Percentiles rank a stretch among this genome's conserved stretches.
phyloP scores from a whole-genome alignment of 2,797 vertebrate species.

The Centropyge bicolor region DNA sequence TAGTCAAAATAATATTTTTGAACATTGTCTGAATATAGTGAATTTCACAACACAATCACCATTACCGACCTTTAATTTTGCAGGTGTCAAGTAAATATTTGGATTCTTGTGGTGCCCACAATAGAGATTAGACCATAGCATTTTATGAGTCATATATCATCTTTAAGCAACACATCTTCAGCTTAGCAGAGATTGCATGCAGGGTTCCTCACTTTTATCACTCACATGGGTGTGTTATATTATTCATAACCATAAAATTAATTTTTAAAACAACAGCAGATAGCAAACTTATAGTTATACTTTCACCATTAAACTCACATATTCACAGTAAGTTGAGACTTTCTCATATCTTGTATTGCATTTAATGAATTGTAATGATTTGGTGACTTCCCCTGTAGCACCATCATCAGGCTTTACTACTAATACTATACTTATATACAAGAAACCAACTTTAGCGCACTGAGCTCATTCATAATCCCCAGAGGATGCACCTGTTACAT shows the following conservation, averaged over 20 bases:
- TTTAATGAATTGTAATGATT: conserved; percentile 3
- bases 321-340: neutral
- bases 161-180: too few species aligned
- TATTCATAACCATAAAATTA: neutral
- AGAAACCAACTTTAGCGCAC: conserved; percentile 4
- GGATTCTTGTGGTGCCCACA: conserved; percentile 7
- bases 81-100: neutral
- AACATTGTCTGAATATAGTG: neutral
- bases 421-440: neutral
- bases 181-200: too few species aligned
- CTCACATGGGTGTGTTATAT: neutral
- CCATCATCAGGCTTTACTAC: neutral
- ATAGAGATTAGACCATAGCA: neutral
- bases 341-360: neutral
- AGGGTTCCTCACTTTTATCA: neutral
- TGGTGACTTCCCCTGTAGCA: conserved; percentile 1
- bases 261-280: neutral
- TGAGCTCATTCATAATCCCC: conserved; percentile 9
- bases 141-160: too few species aligned
- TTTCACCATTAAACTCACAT: neutral
- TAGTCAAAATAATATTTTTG: neutral
- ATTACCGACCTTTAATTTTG: conserved; percentile 1
- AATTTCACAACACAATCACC: conserved; percentile 4
- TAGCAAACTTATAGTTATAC: too few species aligned
- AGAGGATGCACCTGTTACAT: conserved; percentile 18